Percentiles rank a stretch among this genome's conserved stretches.
These are phyloP conservation scores for Tetrax tetrax DNA, from an alignment of 2,113 vertebrate genomes.

Conservation along the genomic window DNA sequence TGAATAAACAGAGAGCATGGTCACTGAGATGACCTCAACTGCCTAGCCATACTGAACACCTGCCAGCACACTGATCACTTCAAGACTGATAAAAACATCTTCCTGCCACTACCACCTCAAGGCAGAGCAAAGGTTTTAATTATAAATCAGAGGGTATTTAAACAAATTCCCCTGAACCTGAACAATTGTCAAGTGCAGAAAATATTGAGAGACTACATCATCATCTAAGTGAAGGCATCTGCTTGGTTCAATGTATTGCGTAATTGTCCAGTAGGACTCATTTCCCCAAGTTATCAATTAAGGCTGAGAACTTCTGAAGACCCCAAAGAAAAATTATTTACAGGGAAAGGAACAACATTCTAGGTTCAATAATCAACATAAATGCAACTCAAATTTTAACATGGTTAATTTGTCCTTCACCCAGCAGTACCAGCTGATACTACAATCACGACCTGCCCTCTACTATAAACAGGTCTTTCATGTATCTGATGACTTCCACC, in stretches of 20 bases:
- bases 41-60: not conserved
- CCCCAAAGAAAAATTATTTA: not conserved
- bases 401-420: not conserved
- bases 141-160: not conserved
- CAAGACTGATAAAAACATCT: accelerated
- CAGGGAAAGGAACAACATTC: not conserved
- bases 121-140: not conserved
- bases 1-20: accelerated
- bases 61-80: accelerated
- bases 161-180: not conserved
- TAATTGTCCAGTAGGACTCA: not conserved
- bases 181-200: not conserved
- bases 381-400: not conserved
- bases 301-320: not conserved
- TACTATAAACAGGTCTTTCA: accelerated
- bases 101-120: accelerated
- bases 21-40: accelerated
- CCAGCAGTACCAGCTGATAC: not conserved
- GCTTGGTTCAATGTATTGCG: not conserved
- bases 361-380: not conserved
- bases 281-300: not conserved
- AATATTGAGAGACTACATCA: not conserved
- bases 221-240: not conserved
- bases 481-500: not conserved
- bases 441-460: accelerated